A percentile compares a stretch with the other conserved stretches of the same genome.
These are phyloP conservation scores for Zingel zingel DNA, from an alignment of 2,113 vertebrate species.

Conservation along the genomic window DNA sequence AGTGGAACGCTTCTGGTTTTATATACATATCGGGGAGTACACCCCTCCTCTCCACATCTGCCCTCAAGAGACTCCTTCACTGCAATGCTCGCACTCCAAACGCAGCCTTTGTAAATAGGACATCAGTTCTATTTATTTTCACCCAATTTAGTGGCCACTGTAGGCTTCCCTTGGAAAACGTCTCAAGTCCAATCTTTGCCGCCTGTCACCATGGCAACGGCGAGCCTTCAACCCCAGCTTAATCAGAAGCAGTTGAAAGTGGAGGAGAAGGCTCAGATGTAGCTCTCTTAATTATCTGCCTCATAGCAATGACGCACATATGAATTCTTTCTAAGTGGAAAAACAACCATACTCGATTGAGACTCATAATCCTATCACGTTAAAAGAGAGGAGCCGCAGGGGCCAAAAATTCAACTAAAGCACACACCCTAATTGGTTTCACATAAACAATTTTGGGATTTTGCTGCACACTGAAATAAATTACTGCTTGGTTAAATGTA, in stretches of 20 bases:
- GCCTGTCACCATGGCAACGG: slow-evolving; percentile 77
- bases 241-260: slow-evolving; percentile 58
- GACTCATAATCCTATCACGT: slow-evolving; percentile 8
- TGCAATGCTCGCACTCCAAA: slow-evolving; percentile 22
- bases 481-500: neutral
- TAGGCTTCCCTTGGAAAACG: slow-evolving; percentile 56
- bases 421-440: slow-evolving; percentile 42
- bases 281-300: slow-evolving; percentile 55
- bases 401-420: slow-evolving; percentile 19
- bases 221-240: slow-evolving; percentile 54
- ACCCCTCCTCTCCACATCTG: slow-evolving; percentile 15
- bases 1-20: slow-evolving; percentile 7
- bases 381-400: slow-evolving; percentile 16
- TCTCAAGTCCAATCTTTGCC: slow-evolving; percentile 68
- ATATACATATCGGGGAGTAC: neutral
- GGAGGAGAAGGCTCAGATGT: slow-evolving; percentile 50
- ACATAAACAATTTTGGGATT: slow-evolving; percentile 14
- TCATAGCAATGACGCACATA: slow-evolving; percentile 23
- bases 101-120: slow-evolving; percentile 71
- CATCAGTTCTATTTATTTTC: slow-evolving; percentile 77
- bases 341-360: slow-evolving; percentile 4
- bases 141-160: slow-evolving; percentile 65
- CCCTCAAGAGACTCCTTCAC: slow-evolving; percentile 39
- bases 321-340: slow-evolving; percentile 9
- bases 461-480: slow-evolving; percentile 19